Percentiles rank a stretch among this genome's conserved stretches.
Evolutionary conservation across 2,113 vertebrate genomes (phyloP).

Genomic region (Mobula hypostoma): DNA sequence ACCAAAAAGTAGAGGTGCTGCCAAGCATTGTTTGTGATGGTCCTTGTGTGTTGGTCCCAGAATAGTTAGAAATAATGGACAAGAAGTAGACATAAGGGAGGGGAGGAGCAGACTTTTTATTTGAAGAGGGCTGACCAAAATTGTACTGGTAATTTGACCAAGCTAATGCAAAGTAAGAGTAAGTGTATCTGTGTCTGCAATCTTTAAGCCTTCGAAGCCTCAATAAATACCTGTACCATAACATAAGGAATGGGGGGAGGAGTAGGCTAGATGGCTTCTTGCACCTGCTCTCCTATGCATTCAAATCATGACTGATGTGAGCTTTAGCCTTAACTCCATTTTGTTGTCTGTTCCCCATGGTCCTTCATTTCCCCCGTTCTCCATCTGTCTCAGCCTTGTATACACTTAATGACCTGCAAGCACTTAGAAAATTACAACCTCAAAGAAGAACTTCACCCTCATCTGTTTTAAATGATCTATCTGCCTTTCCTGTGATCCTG

Average conservation of each 20-base stretch:
- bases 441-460: background rate
- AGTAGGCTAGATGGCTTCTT: background rate
- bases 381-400: background rate
- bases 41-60: too few species aligned
- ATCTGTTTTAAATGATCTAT: background rate
- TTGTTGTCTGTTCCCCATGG: too few species aligned
- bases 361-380: background rate
- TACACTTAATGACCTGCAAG: background rate
- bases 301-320: background rate
- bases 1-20: too few species aligned
- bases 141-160: constrained; percentile 2
- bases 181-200: background rate
- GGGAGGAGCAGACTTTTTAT: background rate
- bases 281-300: background rate
- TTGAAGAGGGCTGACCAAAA: background rate
- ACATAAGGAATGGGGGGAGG: background rate
- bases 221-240: background rate
- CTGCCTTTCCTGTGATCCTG: background rate
- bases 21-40: too few species aligned
- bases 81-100: background rate
- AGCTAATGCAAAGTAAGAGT: background rate
- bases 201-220: background rate
- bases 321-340: background rate
- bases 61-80: background rate
- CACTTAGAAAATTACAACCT: too few species aligned